Percentiles rank a stretch among this genome's conserved stretches.
Conservation (phyloP, 2,888 invertebrate genomes). For the Biston betularia region DNA sequence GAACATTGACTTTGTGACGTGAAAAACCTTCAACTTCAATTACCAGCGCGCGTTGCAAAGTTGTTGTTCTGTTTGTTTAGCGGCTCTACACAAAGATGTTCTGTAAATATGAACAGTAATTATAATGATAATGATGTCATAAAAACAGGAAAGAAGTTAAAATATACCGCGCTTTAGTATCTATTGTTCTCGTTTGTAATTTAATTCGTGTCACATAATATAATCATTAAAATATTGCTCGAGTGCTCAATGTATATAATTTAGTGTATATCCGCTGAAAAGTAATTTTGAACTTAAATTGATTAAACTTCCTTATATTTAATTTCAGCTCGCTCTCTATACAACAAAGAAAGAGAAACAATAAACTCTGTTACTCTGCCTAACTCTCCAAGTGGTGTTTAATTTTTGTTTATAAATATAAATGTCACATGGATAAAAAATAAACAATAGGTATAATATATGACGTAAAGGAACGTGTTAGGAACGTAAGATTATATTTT, state of each 20-base stretch:
- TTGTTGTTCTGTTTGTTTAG: slow-evolving; percentile 37
- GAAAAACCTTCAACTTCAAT: slow-evolving; percentile 49
- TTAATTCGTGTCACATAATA: background rate
- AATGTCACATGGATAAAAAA: too few species aligned
- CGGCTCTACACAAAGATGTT: slow-evolving; percentile 30
- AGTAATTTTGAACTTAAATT: too few species aligned
- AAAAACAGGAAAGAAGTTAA: slow-evolving; percentile 39
- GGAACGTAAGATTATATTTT: too few species aligned
- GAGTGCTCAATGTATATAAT: too few species aligned
- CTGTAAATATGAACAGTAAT: slow-evolving; percentile 32
- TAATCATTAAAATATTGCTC: background rate
- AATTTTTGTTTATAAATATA: too few species aligned
- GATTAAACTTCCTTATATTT: too few species aligned
- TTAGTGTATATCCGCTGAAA: too few species aligned
- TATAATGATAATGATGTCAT: slow-evolving; percentile 32
- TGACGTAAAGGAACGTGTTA: too few species aligned
- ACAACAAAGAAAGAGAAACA: too few species aligned
- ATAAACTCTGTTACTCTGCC: too few species aligned
- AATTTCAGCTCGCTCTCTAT: too few species aligned
- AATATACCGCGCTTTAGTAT: slow-evolving; percentile 2
- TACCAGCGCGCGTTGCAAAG: slow-evolving; percentile 35
- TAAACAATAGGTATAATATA: background rate
- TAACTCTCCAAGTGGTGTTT: too few species aligned
- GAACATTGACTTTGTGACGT: slow-evolving; percentile 46
- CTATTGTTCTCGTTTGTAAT: slow-evolving; percentile 14